phyloP scores from a whole-genome alignment of 2,888 invertebrate species.

The Teleogryllus oceanicus region DNA sequence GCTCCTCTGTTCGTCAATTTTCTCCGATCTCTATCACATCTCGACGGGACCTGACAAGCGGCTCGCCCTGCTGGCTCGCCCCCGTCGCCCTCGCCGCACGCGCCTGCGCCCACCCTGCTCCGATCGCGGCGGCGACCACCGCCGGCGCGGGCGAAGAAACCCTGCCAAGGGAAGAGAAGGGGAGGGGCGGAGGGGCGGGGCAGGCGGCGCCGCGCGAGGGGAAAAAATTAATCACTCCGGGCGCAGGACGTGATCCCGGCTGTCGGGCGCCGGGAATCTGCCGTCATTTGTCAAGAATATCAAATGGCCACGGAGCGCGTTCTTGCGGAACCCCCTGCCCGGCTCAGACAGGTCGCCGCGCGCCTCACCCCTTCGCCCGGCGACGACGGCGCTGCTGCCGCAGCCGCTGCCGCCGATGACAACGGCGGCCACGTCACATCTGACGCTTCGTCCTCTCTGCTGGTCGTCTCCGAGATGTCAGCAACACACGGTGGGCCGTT shows the following conservation, averaged over 20 bases:
- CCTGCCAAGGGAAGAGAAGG: not conserved
- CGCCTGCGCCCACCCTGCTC: too few relatives aligned
- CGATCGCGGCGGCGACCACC: too few relatives aligned
- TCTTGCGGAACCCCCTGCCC: conserved; percentile 34
- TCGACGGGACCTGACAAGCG: too few relatives aligned
- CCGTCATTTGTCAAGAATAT: conserved; percentile 49
- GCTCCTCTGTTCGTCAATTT: too few relatives aligned
- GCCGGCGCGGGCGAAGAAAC: not conserved
- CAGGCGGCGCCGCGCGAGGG: not conserved
- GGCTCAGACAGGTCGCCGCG: conserved; percentile 43
- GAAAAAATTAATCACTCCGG: conserved; percentile 31
- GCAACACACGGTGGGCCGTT: too few relatives aligned
- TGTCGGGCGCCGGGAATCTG: conserved; percentile 39
- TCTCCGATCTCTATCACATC: too few relatives aligned
- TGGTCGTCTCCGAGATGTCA: too few relatives aligned
- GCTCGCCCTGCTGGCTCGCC: too few relatives aligned
- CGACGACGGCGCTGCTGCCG: not conserved
- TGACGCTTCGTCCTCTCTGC: too few relatives aligned
- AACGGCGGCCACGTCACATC: too few relatives aligned
- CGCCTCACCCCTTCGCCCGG: conserved; percentile 41
- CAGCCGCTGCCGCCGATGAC: too few relatives aligned
- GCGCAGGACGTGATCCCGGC: conserved; percentile 18
- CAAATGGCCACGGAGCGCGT: conserved; percentile 44
- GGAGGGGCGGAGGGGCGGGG: conserved; percentile 18
- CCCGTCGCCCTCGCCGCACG: too few relatives aligned